Base-by-base conservation (phyloP, 1,140 invertebrate genomes). In the Manduca sexta region DNA sequence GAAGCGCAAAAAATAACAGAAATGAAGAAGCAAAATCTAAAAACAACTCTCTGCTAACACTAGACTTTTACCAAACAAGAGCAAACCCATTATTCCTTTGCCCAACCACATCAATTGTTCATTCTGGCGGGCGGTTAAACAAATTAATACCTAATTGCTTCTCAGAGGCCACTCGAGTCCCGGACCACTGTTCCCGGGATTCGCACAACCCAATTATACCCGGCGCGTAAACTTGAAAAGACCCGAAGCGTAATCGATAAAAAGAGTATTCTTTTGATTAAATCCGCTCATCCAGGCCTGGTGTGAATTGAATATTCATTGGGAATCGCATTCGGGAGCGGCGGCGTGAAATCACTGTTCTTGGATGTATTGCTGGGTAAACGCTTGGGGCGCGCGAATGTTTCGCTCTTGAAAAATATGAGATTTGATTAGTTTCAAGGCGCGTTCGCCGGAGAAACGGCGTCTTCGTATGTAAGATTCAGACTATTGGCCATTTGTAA, bases 111-210 rank as follows among this genome's bases (percentile, higher is more conserved):
- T 57, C 69, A 56, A 64, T 68, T 68, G 69, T 62, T 73, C 57
- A 64, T 21, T 50, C 50, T 42, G 51, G 54, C 46, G 60, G 45
- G 55, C 64, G 55, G 35, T 68, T 71, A 71, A 68, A 65, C 60
- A 61, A 68, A 71, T 71, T 69, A 65, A 58, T 63, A 54, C 53
- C 52, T 62, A 66, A 71, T 71, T 69, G 60, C 55, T 57, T 52
- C 43, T 51, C 49, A 35, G 26, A 45, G 21, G 34, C 18, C 50
- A 45, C 45, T 48, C 49, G 41, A 45, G 44, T 12, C 13, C 29
- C 26, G 45, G 30, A 18, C 33, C 45, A 11, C 21, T 26, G 43
- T 30, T 45, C 44, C 16, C 43, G 10, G 39, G n/a, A n/a, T n/a
- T n/a, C n/a, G n/a, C 10, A 39, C 45, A 56, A 50, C 53, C 53